Evolutionary conservation across 2,113 vertebrate genomes (phyloP).

Genomic region (Cephalopholis sonnerati): DNA sequence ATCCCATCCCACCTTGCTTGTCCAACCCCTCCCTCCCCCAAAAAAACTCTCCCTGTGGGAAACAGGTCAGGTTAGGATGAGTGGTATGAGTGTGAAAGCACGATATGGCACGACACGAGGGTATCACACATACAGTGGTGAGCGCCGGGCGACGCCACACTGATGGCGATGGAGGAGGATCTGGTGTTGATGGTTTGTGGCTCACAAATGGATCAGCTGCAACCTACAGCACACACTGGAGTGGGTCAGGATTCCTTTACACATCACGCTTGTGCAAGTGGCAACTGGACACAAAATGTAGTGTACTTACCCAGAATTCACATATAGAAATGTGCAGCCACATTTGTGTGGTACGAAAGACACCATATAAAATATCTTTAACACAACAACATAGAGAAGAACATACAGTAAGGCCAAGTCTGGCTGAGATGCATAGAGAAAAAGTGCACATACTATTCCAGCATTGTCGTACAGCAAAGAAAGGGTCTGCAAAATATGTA

Average conservation of each 20-base stretch:
- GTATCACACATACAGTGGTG: conserved; percentile 46
- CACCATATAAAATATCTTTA: conserved; percentile 21
- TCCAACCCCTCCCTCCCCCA: not conserved
- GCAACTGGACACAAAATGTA: conserved; percentile 17
- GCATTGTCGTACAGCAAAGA: not conserved
- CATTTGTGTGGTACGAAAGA: conserved; percentile 28
- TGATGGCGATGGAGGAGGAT: conserved; percentile 58
- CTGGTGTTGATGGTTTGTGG: conserved; percentile 51
- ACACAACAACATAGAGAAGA: conserved; percentile 19
- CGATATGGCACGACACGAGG: conserved; percentile 40
- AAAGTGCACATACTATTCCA: not conserved
- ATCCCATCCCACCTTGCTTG: conserved; percentile 31
- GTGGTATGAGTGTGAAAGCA: conserved; percentile 43
- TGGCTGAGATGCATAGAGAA: conserved; percentile 1
- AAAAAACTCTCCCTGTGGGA: conserved; percentile 52
- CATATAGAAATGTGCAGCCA: conserved; percentile 48
- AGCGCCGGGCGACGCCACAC: conserved; percentile 33
- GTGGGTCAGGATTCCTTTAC: conserved; percentile 32
- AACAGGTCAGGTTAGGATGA: conserved; percentile 73
- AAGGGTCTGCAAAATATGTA: not conserved
- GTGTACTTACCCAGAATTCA: conserved; percentile 71
- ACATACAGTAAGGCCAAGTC: not conserved
- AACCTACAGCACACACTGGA: conserved; percentile 22
- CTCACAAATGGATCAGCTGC: conserved; percentile 57
- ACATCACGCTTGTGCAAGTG: conserved; percentile 15